Base-by-base conservation (phyloP, 2,797 vertebrate genomes). In the Gymnothorax reevesii region DNA sequence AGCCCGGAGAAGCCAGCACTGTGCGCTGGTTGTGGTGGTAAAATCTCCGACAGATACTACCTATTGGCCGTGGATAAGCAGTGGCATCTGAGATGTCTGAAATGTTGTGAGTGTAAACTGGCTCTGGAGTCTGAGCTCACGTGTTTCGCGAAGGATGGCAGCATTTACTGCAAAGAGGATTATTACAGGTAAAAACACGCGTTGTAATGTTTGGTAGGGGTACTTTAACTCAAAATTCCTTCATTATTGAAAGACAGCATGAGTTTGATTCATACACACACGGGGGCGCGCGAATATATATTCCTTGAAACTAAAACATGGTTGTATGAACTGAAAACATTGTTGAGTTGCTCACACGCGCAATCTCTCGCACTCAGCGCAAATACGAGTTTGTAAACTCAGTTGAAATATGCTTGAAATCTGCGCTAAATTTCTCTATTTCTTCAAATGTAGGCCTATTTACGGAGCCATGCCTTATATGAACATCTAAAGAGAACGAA, bases 61-160 rank as follows among this genome's bases (percentile, higher is more conserved):
- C 96, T 99, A 91, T 97, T 99, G 95, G 98, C 98, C 85, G 98
- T 99, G 93, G 98, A 99, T 96, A 99, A 99, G 87, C 98, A 99
- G 95, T 99, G 98, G 98, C 98, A 99, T 94, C 96, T 99, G 89
- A 95, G 98, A 89, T 99, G 98, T 90, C 97, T 99, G 92, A 99
- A 99, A 93, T 99, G 98, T 97, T 99, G 98, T 96, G 98, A 99
- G 97, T 99, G 98, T 97, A 99, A 99, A 95, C 97, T 99, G 89
- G 98, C 98, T 89, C 94, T 99, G 91, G 98, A 99, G 94, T 99
- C 98, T 71, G 98, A 99, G 93, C 96, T 99, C 92, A 99, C 98
- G 91, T 99, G 98, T 95, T 99, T 99, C 93, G 98, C 98, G 92
- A 99, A 99, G 96, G 98, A 99, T 95, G 98, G 98, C 86, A 99